Percentiles rank a stretch among this genome's conserved stretches.
Conservation (phyloP, 2,888 invertebrate genomes). For the Ophraella communa region DNA sequence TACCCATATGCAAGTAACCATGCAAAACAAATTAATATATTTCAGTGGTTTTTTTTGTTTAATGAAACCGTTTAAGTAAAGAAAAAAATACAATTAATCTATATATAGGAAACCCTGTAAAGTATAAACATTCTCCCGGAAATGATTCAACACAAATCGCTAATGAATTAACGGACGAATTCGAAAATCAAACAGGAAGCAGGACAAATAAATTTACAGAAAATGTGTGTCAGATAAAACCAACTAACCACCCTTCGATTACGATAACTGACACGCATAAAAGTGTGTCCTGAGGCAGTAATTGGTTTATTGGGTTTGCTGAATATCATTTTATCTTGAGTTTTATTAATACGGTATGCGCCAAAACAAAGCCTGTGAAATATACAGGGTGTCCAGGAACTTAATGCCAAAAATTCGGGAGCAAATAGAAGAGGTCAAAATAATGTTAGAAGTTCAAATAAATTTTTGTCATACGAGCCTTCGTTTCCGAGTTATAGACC, state of each 20-base stretch:
- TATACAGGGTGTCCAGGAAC: too few relatives aligned
- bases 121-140: conserved; percentile 37
- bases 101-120: conserved; percentile 15
- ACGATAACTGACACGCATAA: neutral
- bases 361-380: too few relatives aligned
- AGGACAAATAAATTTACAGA: conserved; percentile 34
- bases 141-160: conserved; percentile 46
- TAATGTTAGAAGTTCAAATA: too few relatives aligned
- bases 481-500: too few relatives aligned
- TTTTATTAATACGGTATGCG: too few relatives aligned
- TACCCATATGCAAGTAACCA: neutral
- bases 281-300: neutral
- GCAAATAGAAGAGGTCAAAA: too few relatives aligned
- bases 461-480: too few relatives aligned
- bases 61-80: conserved; percentile 18
- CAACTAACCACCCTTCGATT: neutral
- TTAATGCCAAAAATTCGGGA: too few relatives aligned
- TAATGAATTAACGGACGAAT: conserved; percentile 47
- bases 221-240: conserved; percentile 21
- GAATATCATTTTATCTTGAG: too few relatives aligned
- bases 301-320: too few relatives aligned
- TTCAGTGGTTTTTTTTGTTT: conserved; percentile 1
- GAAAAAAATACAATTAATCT: conserved; percentile 13
- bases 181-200: conserved; percentile 42
- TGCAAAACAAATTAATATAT: neutral